Percentiles rank a stretch among this genome's conserved stretches.
phyloP scores from a whole-genome alignment of 2,113 vertebrate genomes.

The Burhinus bistriatus region DNA sequence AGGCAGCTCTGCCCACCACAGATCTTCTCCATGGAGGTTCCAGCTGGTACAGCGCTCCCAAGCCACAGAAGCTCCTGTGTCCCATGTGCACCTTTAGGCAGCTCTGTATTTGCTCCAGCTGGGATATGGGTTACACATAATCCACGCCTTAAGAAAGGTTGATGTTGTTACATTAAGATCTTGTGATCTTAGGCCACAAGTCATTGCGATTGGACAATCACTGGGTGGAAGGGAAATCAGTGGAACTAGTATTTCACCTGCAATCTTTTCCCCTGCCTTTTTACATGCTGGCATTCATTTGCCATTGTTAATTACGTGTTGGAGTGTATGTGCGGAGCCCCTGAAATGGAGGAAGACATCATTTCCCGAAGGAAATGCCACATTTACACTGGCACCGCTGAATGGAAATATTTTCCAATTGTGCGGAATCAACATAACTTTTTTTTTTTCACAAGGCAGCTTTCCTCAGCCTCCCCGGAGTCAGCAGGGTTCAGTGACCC shows the following conservation, averaged over 20 bases:
- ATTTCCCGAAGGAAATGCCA: background rate
- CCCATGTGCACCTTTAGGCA: background rate
- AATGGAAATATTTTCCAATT: background rate
- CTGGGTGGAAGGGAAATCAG: background rate
- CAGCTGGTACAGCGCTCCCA: rapidly evolving
- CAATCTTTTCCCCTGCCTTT: background rate
- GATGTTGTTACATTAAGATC: background rate
- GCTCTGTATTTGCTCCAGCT: background rate
- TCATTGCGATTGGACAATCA: background rate
- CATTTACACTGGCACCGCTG: background rate
- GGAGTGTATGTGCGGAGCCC: background rate
- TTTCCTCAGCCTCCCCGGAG: background rate
- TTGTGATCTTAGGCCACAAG: background rate
- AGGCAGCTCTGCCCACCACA: background rate
- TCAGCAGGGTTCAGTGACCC: background rate
- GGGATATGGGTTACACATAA: background rate
- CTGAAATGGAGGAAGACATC: background rate
- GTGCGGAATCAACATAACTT: background rate
- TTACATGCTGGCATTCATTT: background rate
- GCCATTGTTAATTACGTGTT: background rate
- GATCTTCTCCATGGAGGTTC: background rate
- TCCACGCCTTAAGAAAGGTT: background rate
- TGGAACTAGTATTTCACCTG: background rate
- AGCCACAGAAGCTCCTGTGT: background rate
- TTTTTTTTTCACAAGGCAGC: background rate